phyloP scores from a whole-genome alignment of 30 jellyfish, hydroid and myxozoan genomes.

The Chrysaora quinquecirrha region DNA sequence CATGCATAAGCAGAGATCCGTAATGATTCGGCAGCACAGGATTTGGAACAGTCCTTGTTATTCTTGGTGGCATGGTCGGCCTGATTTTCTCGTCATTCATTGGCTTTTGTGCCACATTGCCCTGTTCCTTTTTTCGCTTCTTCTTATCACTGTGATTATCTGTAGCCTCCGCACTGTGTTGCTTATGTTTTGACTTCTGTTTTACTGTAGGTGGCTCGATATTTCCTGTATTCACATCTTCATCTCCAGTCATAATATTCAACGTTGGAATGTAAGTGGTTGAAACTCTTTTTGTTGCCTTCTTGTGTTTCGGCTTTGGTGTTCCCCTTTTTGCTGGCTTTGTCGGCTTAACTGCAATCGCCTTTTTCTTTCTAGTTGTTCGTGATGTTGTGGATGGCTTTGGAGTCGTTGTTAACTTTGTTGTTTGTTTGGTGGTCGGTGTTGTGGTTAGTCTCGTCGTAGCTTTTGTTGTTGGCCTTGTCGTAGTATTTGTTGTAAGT shows the following conservation, averaged over 20 bases:
- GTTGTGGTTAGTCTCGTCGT: slow-evolving; percentile 30
- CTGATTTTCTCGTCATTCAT: neutral
- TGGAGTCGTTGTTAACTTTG: slow-evolving; percentile 29
- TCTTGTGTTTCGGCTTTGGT: neutral
- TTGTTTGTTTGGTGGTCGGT: slow-evolving; percentile 15
- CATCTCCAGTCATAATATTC: slow-evolving; percentile 89
- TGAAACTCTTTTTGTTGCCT: slow-evolving; percentile 10
- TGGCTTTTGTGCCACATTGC: neutral
- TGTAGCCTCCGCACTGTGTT: neutral
- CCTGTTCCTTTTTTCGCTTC: neutral
- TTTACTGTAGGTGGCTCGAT: slow-evolving; percentile 14
- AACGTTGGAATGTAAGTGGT: slow-evolving; percentile 79
- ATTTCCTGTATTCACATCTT: slow-evolving; percentile 51
- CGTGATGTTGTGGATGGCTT: slow-evolving; percentile 5
- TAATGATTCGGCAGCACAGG: neutral
- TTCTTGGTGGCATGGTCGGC: neutral
- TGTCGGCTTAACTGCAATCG: slow-evolving; percentile 18
- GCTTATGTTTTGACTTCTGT: neutral
- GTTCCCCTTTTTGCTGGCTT: slow-evolving; percentile 11
- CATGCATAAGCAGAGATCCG: slow-evolving; percentile 7
- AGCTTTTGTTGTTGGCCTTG: slow-evolving; percentile 32
- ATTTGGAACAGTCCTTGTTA: neutral
- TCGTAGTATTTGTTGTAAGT: slow-evolving; percentile 1
- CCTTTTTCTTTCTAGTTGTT: slow-evolving; percentile 22
- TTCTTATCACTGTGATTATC: neutral